Percentiles rank a stretch among this genome's conserved stretches.
Conservation (phyloP, 2,113 vertebrate genomes). For the Archilochus colubris region DNA sequence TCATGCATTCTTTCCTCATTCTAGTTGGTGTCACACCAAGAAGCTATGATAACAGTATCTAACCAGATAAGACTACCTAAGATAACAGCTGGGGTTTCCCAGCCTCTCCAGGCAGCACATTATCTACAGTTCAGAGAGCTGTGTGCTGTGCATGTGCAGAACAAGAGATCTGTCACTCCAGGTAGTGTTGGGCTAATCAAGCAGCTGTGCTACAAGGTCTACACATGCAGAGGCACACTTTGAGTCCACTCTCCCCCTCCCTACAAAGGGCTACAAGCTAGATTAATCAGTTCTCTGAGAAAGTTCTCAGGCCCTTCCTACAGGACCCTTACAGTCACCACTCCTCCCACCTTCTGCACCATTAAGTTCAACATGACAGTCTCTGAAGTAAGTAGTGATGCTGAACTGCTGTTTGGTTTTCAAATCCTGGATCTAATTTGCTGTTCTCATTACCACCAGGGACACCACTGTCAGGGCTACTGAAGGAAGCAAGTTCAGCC, state of each 20-base stretch:
- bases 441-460: neutral
- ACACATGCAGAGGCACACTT: neutral
- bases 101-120: neutral
- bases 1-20: neutral
- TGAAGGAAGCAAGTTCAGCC: neutral
- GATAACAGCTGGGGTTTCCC: neutral
- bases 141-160: neutral
- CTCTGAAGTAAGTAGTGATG: neutral
- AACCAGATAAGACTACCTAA: neutral
- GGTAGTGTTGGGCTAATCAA: neutral
- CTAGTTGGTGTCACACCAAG: neutral
- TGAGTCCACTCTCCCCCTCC: neutral
- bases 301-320: neutral
- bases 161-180: neutral
- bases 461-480: neutral
- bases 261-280: neutral
- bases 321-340: neutral
- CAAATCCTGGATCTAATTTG: neutral
- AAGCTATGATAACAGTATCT: neutral
- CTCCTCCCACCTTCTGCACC: neutral
- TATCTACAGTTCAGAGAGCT: neutral
- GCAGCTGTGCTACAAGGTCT: neutral
- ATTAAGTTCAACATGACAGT: neutral
- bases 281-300: neutral
- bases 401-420: neutral